These are phyloP conservation scores for Lates calcarifer DNA, from an alignment of 2,113 vertebrate species.

Conservation along the genomic window DNA sequence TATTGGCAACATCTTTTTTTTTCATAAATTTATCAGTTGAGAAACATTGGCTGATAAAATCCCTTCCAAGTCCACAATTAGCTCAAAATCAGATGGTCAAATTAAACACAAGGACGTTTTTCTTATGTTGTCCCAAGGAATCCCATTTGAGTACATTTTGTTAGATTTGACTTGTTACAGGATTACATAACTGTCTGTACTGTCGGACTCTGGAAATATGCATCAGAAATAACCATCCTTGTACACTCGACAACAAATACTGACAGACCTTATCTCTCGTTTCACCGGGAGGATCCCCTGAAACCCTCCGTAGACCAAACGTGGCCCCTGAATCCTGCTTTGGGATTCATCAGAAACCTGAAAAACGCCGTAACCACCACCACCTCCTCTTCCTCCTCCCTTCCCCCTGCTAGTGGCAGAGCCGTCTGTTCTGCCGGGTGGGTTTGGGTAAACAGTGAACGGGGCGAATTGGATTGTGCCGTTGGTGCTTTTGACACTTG, in stretches of 20 bases:
- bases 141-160: conserved; percentile 11
- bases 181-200: conserved; percentile 35
- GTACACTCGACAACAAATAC: not conserved
- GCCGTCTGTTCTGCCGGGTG: conserved; percentile 28
- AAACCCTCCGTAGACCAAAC: not conserved
- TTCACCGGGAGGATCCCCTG: not conserved
- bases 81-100: not conserved
- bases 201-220: conserved; percentile 3
- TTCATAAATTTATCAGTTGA: not conserved
- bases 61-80: not conserved
- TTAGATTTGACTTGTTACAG: conserved; percentile 4
- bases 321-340: not conserved
- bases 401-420: not conserved
- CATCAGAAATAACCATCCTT: not conserved
- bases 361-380: not conserved
- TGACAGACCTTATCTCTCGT: not conserved
- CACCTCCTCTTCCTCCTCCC: not conserved
- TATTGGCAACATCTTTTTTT: conserved; percentile 5
- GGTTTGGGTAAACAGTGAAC: conserved; percentile 45
- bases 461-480: conserved; percentile 20
- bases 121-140: not conserved
- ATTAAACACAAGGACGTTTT: not conserved
- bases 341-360: not conserved
- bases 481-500: conserved; percentile 53
- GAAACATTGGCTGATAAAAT: not conserved